Base-by-base conservation (phyloP, 1,140 invertebrate genomes). In the Bactericera cockerelli region DNA sequence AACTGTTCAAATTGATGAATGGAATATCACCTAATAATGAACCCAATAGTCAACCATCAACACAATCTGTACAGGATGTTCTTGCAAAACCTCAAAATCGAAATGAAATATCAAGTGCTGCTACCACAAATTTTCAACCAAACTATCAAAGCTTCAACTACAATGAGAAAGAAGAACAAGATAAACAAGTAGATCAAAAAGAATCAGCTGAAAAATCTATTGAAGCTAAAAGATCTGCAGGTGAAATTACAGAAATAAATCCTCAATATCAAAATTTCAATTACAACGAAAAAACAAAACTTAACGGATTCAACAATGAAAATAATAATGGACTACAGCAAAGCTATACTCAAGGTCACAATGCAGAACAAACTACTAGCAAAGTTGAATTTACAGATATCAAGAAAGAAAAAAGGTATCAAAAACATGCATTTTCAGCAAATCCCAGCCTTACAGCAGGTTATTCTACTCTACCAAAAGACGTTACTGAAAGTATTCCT, bases 1-100 rank as follows among this genome's bases (percentile, higher is more conserved):
- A 82, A 61, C 64, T 81, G 1, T 77, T 78, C 62, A 72, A 75
- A 25, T 65, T 80, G 1, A 62, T 80, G 6, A 75, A 76, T 59
- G 73, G 71, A 16, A 71, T 73, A 55, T 73, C 76, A 0, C 69
- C 26, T 8, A 49, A 49, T 4, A 49, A 49, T 49, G 8, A 49
- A 49, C 4, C 42, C 8, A n/a, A 22, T 19, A n/a, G 3, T 49
- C 42, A 49, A 49, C 4, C 42, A 6, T 49, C 42, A 16, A 19
- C 42, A 4, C 42, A 49, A 49, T 19, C 42, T n/a, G 42, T 49
- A 16, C 42, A 49, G 19, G 42, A 49, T 49, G 42, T 22, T 6
- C 19, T 49, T 4, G 3, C 22, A 49, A 16, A 6, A 19, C 42
- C n/a, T 10, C 42, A 49, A 49, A 4, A 49, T 4, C 4, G 13